Base-by-base conservation (phyloP, 2,113 vertebrate genomes). In the Dasyurus viverrinus region DNA sequence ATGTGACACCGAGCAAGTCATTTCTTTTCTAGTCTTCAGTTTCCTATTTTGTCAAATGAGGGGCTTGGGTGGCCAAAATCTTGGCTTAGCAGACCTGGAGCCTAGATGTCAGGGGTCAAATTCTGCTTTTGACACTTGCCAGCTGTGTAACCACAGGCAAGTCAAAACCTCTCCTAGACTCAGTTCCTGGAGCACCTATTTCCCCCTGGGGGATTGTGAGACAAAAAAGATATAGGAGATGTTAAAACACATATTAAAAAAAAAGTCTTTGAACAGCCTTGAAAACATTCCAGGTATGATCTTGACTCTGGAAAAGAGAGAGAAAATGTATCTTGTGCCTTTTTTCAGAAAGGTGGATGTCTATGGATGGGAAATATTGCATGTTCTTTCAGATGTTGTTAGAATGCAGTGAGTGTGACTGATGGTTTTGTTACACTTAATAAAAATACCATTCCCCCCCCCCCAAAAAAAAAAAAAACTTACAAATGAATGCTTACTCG, bases 401-500 rank as follows among this genome's bases (percentile, higher is more conserved):
- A 84, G 19, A n/a, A 84, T 84, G n/a, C 2, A 10, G 36, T 19
- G 60, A 84, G 19, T 42, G n/a, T 23, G 19, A 23, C 68, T 42
- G 16, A 42, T 42, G n/a, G 6, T 19, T 84, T 84, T 76, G 68
- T 19, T n/a, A 16, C 8, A 84, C 4, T n/a, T 68, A n/a, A 76
- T 42, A 84, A 84, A 23, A 84, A 84, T 27, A 19, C 14, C 53
- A 36, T 50, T 0, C 50, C 50, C 50, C 50, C 50, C 50, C 47
- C 50, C 50, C 5, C n/a, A n/a, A n/a, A 50, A 50, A 50, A 50
- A 52, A 52, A 52, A 52, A 52, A 1, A 68, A 14, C 12, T 68
- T 42, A 42, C 68, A 84, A 84, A 42, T n/a, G 90, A 90, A 97
- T 95, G 93, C 55, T 94, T 52, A 93, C 53, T 68, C 47, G 0